Evolutionary conservation across 2,888 invertebrate genomes (phyloP).

Genomic region (Cantharis rufa): DNA sequence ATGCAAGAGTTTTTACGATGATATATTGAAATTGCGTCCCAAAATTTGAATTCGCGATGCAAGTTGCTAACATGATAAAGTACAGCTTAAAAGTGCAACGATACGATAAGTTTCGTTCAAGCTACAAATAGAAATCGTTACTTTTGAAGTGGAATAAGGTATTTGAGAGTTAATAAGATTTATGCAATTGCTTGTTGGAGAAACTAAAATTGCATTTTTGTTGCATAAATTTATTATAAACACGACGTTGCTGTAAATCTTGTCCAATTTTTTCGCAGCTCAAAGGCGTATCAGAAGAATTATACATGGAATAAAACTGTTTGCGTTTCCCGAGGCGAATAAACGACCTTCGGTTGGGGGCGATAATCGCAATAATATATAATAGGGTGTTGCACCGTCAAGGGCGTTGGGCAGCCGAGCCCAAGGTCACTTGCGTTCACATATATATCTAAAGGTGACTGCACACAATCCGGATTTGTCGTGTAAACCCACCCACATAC

Average conservation of each 20-base stretch:
- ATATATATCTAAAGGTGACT: constrained; percentile 32
- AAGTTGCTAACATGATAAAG: background rate
- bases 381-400: constrained; percentile 36
- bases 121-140: background rate
- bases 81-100: background rate
- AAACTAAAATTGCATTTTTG: background rate
- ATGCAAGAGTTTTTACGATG: background rate
- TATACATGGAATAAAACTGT: constrained; percentile 8
- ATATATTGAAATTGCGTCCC: background rate
- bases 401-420: constrained; percentile 33
- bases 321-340: constrained; percentile 26
- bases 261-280: background rate
- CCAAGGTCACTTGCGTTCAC: constrained; percentile 33
- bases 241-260: background rate
- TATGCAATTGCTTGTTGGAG: background rate
- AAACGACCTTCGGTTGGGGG: constrained; percentile 32
- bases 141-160: background rate
- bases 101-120: background rate
- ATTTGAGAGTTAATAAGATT: background rate
- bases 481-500: constrained; percentile 25
- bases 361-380: constrained; percentile 16
- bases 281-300: background rate
- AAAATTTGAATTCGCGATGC: background rate
- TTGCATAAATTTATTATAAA: background rate
- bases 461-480: constrained; percentile 36